A percentile compares a stretch with the other conserved stretches of the same genome.
Evolutionary conservation across 1,140 invertebrate species (phyloP).

Genomic region (Diprion similis): DNA sequence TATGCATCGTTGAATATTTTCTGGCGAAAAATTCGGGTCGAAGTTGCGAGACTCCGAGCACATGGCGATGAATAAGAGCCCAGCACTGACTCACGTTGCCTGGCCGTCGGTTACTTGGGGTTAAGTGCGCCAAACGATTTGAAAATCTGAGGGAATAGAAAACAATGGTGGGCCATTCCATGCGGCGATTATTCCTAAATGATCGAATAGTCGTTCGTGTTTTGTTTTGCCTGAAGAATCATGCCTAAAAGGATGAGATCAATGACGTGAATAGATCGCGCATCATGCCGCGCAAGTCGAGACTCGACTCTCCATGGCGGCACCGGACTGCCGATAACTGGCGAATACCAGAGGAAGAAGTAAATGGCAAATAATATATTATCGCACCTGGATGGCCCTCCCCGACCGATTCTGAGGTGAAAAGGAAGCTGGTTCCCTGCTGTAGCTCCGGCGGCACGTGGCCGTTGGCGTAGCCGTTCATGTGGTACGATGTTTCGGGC

Average conservation of each 20-base stretch:
- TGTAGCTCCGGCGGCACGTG: slow-evolving; percentile 76
- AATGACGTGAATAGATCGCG: slow-evolving; percentile 14
- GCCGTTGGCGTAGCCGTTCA: slow-evolving; percentile 81
- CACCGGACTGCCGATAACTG: background rate
- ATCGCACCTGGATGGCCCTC: slow-evolving; percentile 95
- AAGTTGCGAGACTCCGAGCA: background rate
- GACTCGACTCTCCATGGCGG: background rate
- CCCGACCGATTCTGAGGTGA: slow-evolving; percentile 98
- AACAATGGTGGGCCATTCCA: background rate
- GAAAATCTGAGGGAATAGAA: no score
- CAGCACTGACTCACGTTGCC: no score
- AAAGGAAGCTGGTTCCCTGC: slow-evolving; percentile 90
- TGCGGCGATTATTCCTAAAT: background rate
- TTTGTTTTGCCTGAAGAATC: background rate
- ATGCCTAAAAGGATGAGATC: slow-evolving; percentile 1
- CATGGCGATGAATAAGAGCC: background rate
- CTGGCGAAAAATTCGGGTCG: background rate
- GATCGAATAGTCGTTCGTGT: slow-evolving; percentile 7
- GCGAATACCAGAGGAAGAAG: slow-evolving; percentile 18
- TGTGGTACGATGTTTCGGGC: slow-evolving; percentile 74
- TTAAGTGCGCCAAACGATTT: background rate
- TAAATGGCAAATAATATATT: slow-evolving; percentile 33
- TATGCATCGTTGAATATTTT: no score
- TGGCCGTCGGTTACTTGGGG: background rate
- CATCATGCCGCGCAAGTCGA: slow-evolving; percentile 23